Evolutionary conservation across 2,888 invertebrate species (phyloP), one percentile per base, ranked within the genome.

Genomic region (Folsomia candida): DNA sequence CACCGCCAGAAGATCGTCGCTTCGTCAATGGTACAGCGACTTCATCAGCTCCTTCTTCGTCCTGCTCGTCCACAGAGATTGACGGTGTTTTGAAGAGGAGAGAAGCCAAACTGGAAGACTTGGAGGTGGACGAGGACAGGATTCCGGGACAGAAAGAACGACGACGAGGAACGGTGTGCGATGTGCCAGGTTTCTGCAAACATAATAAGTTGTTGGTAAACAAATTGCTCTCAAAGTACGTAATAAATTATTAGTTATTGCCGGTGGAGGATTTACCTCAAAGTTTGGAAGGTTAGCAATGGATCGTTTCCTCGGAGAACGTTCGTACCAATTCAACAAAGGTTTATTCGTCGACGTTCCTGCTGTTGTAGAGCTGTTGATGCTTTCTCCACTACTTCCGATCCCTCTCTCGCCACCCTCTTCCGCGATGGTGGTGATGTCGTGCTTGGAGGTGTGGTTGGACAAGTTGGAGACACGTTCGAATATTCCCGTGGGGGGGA

Each of bases 241-340:
- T 54, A 26, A n/a, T 64, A 63, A 54, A 51, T n/a, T 22, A 64
- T 29, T 2, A 28, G 20, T 25, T 1, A 28, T 25, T 64, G 59
- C 28, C 28, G 26, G n/a, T 51, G 58, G 51, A n/a, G 27, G 18
- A 11, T 59, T 68, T 71, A 77, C 75, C 61, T 75, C 75, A 9
- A 65, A n/a, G 2, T 68, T 37, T 20, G 68, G 70, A 18, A 76
- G 28, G 22, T 64, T 72, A 9, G 75, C 70, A 4, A 75, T 72
- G 24, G 76, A 75, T n/a, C 75, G 67, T 70, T 78, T 78, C 51
- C 73, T 74, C n/a, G 79, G 79, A 1, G 77, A 78, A 22, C 79
- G 37, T 28, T 79, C 77, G 59, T 76, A 74, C 79, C 79, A 79
- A 65, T 79, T 79, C 1, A 75, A 75, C 54, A 54, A 20, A 6